Percentiles rank a stretch among this genome's conserved stretches.
phyloP scores from a whole-genome alignment of 1,140 invertebrate genomes.

The Phymastichus coffea region DNA sequence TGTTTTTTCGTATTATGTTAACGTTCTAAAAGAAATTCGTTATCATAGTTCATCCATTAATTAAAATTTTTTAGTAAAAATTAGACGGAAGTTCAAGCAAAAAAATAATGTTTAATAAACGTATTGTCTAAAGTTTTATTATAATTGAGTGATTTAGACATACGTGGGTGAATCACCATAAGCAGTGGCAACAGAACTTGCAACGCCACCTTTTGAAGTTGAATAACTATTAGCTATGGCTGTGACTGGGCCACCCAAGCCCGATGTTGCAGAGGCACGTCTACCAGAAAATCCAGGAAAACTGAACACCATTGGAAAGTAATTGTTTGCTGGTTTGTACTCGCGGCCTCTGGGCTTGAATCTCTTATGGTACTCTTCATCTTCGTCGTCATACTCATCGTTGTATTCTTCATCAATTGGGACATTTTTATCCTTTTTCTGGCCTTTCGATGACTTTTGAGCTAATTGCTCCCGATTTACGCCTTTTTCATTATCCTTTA shows the following conservation, averaged over 20 bases:
- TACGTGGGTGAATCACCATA: conserved; percentile 48
- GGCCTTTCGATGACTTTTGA: conserved; percentile 6
- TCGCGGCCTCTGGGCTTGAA: conserved; percentile 38
- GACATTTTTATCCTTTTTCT: conserved; percentile 37
- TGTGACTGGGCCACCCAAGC: conserved; percentile 49
- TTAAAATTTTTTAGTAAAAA: neutral
- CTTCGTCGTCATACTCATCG: conserved; percentile 39
- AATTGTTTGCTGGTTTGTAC: conserved; percentile 43
- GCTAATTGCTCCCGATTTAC: too few relatives aligned
- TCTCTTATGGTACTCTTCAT: conserved; percentile 43
- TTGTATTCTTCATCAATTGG: conserved; percentile 29
- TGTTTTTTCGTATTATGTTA: too few relatives aligned
- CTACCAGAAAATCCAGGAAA: conserved; percentile 40
- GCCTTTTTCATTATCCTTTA: too few relatives aligned
- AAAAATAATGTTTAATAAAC: neutral
- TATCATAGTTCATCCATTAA: conserved; percentile 10
- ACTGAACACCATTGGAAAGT: conserved; percentile 52
- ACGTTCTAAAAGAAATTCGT: neutral
- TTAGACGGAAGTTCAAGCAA: neutral
- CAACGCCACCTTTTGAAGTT: conserved; percentile 55
- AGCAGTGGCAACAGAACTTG: conserved; percentile 56
- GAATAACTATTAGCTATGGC: conserved; percentile 61
- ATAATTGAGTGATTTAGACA: conserved; percentile 11
- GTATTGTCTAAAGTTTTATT: conserved; percentile 5
- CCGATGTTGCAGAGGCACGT: conserved; percentile 37